Base-by-base conservation (phyloP, 2,113 vertebrate species). In the Sinocyclocheilus rhinocerous region DNA sequence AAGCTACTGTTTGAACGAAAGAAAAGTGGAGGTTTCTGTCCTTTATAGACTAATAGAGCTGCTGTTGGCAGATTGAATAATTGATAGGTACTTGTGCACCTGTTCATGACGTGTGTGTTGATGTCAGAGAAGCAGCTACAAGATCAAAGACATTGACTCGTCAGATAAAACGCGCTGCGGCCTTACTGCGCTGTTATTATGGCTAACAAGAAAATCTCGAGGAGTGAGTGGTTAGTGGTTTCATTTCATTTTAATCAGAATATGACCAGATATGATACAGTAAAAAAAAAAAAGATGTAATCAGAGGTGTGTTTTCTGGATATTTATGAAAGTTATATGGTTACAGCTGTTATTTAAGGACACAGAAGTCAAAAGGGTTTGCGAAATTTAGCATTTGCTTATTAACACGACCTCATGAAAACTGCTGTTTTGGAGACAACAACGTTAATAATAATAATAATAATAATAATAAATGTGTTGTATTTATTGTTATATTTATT, bases 61-160 rank as follows among this genome's bases (percentile, higher is more conserved):
- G 15, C 67, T 59, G 72, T 22, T 48, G 22, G 77, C 36, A 83
- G 84, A 1, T 24, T 94, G 89, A 93, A 94, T 93, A 86, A 94
- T 89, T 92, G 85, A 94, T 92, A 89, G 90, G 15, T 85, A 61
- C 90, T 91, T 85, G 88, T 92, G 79, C 93, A 94, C 93, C 93
- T 93, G 94, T 84, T 91, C 87, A 73, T 59, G 87, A 91, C 89
- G 91, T 79, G 83, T 88, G 85, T 65, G 65, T 45, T 82, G 89
- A 24, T 59, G 91, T 83, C 48, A 57, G 50, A 36, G 77, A 42
- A 9, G 33, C 3, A 48, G 10, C 45, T 48, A 3, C 45, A 12
- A 2, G 45, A 2, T 48, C 45, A 48, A 12, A 48, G 45, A 48
- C 10, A 12, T 20, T 12, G 50, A 63, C 63, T 24, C 11, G 18